These are phyloP conservation scores for Poicephalus meyeri DNA, from an alignment of 2,113 vertebrate species.

Conservation along the genomic window DNA sequence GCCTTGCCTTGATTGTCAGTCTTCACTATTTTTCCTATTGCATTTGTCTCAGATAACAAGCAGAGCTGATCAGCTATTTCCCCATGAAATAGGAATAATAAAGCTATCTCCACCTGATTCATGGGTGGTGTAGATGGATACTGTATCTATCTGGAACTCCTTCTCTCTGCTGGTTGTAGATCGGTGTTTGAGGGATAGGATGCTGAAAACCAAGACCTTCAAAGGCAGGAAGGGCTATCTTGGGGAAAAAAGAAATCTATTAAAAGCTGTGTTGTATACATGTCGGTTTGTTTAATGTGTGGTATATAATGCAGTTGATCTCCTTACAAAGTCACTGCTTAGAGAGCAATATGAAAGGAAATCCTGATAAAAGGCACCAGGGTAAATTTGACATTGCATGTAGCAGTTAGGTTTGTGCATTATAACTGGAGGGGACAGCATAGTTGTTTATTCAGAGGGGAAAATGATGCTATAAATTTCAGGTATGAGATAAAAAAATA, in stretches of 20 bases:
- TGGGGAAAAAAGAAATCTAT: not conserved
- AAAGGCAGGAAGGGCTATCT: not conserved
- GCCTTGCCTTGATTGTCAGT: not conserved
- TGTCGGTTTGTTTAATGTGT: slow-evolving; percentile 56
- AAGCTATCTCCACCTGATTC: slow-evolving; percentile 4
- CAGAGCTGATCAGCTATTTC: slow-evolving; percentile 22
- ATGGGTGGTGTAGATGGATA: not conserved
- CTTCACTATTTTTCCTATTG: not conserved
- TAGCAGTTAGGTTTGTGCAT: slow-evolving; percentile 35
- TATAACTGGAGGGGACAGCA: slow-evolving; percentile 54
- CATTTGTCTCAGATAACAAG: not conserved
- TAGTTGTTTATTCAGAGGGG: slow-evolving; percentile 48
- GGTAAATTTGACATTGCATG: slow-evolving; percentile 55
- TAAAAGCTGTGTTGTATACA: slow-evolving; percentile 26
- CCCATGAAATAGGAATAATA: slow-evolving; percentile 26
- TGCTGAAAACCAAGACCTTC: not conserved
- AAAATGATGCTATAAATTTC: slow-evolving; percentile 34
- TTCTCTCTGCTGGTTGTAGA: not conserved
- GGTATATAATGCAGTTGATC: slow-evolving; percentile 56
- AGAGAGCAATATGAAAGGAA: slow-evolving; percentile 56
- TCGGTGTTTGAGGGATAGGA: not conserved
- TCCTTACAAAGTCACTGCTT: slow-evolving; percentile 56
- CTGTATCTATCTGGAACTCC: not conserved
- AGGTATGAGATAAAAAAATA: slow-evolving; percentile 45
- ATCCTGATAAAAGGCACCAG: slow-evolving; percentile 54